Percentiles rank a stretch among this genome's conserved stretches.
Conservation (phyloP, 2,113 vertebrate species). For the Pteruthius melanotis region DNA sequence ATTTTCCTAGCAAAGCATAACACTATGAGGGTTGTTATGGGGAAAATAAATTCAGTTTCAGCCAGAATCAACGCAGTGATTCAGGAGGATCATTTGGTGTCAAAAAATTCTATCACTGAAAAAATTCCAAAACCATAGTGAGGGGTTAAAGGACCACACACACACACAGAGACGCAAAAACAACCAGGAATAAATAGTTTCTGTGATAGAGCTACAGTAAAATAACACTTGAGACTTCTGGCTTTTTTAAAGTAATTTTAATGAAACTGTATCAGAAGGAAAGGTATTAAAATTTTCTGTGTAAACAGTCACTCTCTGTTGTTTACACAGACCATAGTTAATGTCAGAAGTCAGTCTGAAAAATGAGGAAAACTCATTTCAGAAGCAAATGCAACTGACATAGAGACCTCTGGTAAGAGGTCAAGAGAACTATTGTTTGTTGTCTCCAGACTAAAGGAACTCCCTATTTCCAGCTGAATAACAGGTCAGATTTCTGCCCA, state of each 20-base stretch:
- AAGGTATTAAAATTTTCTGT: neutral
- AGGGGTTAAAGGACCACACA: neutral
- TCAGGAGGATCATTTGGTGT: neutral
- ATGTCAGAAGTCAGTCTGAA: neutral
- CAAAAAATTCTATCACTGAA: neutral
- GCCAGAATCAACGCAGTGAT: neutral
- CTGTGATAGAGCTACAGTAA: neutral
- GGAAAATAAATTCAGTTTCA: neutral
- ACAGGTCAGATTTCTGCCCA: neutral
- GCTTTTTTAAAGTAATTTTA: neutral
- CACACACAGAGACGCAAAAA: fast-evolving
- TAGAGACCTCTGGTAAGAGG: neutral
- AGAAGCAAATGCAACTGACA: neutral
- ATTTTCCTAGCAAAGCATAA: neutral
- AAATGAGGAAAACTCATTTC: neutral
- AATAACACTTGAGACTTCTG: neutral
- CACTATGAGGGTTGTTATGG: neutral
- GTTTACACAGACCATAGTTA: neutral
- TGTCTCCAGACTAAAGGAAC: neutral
- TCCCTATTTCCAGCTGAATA: neutral
- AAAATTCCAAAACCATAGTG: neutral
- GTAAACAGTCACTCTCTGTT: neutral
- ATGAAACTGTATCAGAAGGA: neutral
- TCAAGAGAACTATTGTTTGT: neutral
- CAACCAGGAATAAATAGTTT: neutral